Base-by-base conservation (phyloP, 30 jellyfish, hydroid and myxozoan genomes). In the Mastigias papua region DNA sequence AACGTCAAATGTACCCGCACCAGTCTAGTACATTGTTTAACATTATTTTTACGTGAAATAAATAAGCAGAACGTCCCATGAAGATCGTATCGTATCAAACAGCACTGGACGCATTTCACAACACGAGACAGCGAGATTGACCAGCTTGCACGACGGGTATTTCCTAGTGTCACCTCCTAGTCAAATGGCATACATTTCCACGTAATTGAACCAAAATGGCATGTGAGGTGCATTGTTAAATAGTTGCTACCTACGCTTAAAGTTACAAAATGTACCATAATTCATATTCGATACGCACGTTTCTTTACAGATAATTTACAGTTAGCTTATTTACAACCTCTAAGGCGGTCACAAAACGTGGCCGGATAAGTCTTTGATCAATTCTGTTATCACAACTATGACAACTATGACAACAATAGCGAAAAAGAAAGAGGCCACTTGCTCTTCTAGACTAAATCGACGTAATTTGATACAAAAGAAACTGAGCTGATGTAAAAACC, bases 141-240 rank as follows among this genome's bases (percentile, higher is more conserved):
- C n/a, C 17, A 21, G 33, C 72, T 60, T 21, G 72, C n/a, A 19
- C 21, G n/a, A 60, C 8, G 10, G 72, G 11, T 5, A 60, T 19
- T 21, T 0, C 17, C 33, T 27, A 21, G 33, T 19, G 33, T 15
- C 54, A 42, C 13, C 13, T 42, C 54, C 54, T 42, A 42, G 13
- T 15, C 13, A 42, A 4, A 42, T 42, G 54, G 54, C 54, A 4
- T 42, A 15, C 54, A 42, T 15, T 0, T 42, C 54, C 13, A 42
- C 13, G 0, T 19, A 54, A 3, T 5, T 54, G 46, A 63, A 63
- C 74, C 4, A 72, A 35, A 29, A 31, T 34, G 28, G 34, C 28
- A 34, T 58, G 77, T 77, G 88, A 58, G 29, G 88, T 77, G 88
- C 88, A 48, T 77, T 54, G 21, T 58, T 77, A 77, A 77, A 77